Percentiles rank a stretch among this genome's conserved stretches.
Evolutionary conservation across 2,113 vertebrate species (phyloP).

Genomic region (Pleuronectes platessa): DNA sequence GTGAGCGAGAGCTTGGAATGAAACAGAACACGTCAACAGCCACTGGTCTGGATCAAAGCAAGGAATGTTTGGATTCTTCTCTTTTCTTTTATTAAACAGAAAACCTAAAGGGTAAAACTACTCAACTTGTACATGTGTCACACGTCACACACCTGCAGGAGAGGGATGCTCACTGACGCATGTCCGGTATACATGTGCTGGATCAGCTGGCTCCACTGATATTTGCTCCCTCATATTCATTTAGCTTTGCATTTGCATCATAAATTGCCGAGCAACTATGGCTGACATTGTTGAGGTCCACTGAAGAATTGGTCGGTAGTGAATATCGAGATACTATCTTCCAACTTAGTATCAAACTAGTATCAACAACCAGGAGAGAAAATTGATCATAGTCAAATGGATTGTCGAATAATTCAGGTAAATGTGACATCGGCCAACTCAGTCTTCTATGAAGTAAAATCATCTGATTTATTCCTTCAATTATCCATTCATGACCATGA

Average conservation of each 20-base stretch:
- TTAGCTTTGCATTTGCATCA: slow-evolving; percentile 4
- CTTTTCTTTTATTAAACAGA: slow-evolving; percentile 23
- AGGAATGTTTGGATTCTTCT: slow-evolving; percentile 26
- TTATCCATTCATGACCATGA: not conserved
- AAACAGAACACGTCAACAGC: slow-evolving; percentile 29
- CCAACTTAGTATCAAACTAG: not conserved
- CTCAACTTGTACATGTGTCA: slow-evolving; percentile 32
- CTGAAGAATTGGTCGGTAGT: not conserved
- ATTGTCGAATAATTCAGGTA: not conserved
- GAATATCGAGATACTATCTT: not conserved
- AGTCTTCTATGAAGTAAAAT: not conserved
- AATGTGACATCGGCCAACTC: not conserved
- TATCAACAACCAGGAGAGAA: not conserved
- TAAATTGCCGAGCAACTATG: not conserved
- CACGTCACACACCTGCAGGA: slow-evolving; percentile 23
- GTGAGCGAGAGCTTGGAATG: slow-evolving; percentile 31
- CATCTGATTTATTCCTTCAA: not conserved
- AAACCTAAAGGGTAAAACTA: slow-evolving; percentile 58
- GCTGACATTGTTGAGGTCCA: slow-evolving; percentile 16
- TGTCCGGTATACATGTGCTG: slow-evolving; percentile 44
- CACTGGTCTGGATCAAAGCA: slow-evolving; percentile 22
- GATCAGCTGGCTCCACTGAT: slow-evolving; percentile 23
- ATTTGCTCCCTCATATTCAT: slow-evolving; percentile 8
- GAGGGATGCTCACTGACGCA: slow-evolving; percentile 17
- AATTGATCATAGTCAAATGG: not conserved